Evolutionary conservation across 2,888 invertebrate genomes (phyloP).

Genomic region (Drosophila atroscutellata): DNA sequence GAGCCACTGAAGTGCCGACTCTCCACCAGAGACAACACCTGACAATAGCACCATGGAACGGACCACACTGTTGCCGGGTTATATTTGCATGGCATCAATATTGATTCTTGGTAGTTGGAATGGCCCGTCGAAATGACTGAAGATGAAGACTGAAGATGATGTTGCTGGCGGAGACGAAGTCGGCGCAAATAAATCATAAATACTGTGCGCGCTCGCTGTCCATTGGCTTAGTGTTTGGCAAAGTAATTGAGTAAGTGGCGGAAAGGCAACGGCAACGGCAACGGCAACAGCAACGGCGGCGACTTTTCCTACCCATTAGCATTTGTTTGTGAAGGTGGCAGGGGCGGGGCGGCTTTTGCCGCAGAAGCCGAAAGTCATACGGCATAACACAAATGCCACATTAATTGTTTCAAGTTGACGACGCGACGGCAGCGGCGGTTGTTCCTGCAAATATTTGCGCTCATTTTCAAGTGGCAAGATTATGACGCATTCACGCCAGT

Average conservation of each 20-base stretch:
- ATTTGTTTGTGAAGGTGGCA: slow-evolving; percentile 79
- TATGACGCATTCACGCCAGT: slow-evolving; percentile 81
- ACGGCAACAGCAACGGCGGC: slow-evolving; percentile 49
- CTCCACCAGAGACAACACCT: slow-evolving; percentile 51
- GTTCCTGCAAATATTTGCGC: slow-evolving; percentile 69
- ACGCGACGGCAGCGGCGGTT: slow-evolving; percentile 40
- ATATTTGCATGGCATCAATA: slow-evolving; percentile 71
- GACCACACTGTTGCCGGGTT: slow-evolving; percentile 56
- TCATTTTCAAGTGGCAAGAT: slow-evolving; percentile 80
- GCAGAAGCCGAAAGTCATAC: slow-evolving; percentile 81
- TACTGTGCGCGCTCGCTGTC: slow-evolving; percentile 53
- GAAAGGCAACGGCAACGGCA: slow-evolving; percentile 29
- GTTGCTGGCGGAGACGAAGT: slow-evolving; percentile 28
- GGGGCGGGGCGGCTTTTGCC: slow-evolving; percentile 37
- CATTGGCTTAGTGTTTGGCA: slow-evolving; percentile 69
- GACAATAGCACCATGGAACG: slow-evolving; percentile 42
- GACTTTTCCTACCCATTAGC: slow-evolving; percentile 81
- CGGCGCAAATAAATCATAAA: slow-evolving; percentile 79
- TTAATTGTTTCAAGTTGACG: slow-evolving; percentile 81
- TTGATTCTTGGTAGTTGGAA: slow-evolving; percentile 73
- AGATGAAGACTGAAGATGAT: slow-evolving; percentile 35
- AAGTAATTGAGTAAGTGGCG: slow-evolving; percentile 81
- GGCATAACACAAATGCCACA: slow-evolving; percentile 81
- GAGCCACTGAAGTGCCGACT: slow-evolving; percentile 68
- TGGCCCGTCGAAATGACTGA: slow-evolving; percentile 44